Conservation (phyloP, 2,888 invertebrate species). For the Anthophora plumipes region DNA sequence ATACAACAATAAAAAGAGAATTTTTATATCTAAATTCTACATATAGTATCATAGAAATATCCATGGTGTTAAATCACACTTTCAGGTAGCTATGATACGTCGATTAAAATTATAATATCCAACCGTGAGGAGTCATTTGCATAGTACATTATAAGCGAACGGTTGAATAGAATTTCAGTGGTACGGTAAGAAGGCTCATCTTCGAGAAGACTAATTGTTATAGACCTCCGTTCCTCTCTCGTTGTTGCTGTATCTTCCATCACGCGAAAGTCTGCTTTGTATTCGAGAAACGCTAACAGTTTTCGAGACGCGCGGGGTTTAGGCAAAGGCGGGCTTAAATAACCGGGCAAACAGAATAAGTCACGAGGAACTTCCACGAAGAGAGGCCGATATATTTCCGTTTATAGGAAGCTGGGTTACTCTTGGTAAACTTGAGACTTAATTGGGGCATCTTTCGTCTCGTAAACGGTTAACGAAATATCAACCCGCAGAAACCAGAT, state of each 20-base stretch:
- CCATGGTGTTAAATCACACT: too few species aligned
- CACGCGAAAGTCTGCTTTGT: slow-evolving; percentile 26
- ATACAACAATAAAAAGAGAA: too few species aligned
- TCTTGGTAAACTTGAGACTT: slow-evolving; percentile 1
- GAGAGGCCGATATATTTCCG: slow-evolving; percentile 23
- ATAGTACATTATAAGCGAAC: too few species aligned
- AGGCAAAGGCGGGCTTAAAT: slow-evolving; percentile 25
- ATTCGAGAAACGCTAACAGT: slow-evolving; percentile 27
- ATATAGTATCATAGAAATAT: too few species aligned
- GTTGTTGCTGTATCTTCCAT: neutral
- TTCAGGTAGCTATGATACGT: neutral
- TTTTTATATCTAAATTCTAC: too few species aligned
- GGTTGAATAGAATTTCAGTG: neutral
- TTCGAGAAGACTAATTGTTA: neutral
- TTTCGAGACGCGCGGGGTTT: neutral
- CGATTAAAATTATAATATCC: neutral
- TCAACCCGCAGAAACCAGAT: neutral
- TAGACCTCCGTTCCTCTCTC: neutral
- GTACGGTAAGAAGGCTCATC: neutral
- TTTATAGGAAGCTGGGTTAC: slow-evolving; percentile 24
- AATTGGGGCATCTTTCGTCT: slow-evolving; percentile 16
- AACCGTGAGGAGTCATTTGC: neutral
- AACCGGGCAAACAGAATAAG: slow-evolving; percentile 27
- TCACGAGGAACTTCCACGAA: slow-evolving; percentile 19
- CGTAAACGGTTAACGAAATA: neutral